Conservation (phyloP, 2,797 vertebrate genomes). For the Acrossocheilus wenchowensis region DNA sequence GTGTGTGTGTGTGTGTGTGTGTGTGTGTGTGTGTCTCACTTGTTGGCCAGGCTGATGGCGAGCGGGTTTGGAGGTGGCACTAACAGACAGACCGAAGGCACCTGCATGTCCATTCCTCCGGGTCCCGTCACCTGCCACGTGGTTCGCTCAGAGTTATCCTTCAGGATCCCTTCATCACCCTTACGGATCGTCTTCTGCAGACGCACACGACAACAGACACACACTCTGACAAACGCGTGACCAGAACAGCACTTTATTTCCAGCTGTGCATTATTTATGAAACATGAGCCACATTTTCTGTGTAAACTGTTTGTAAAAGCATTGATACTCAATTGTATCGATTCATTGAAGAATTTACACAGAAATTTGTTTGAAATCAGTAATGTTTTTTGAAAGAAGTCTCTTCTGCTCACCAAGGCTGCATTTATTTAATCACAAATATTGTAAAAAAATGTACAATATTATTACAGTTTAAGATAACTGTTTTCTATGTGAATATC, state of each 20-base stretch:
- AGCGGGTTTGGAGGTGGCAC: conserved; percentile 90
- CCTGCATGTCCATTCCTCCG: conserved; percentile 92
- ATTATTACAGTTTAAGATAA: background rate
- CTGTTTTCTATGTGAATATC: background rate
- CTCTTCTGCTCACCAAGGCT: background rate
- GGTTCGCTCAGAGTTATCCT: conserved; percentile 94
- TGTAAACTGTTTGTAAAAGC: background rate
- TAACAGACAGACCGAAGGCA: conserved; percentile 93
- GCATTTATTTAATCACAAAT: background rate
- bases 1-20: background rate
- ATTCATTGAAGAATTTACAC: background rate
- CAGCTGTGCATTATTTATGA: background rate
- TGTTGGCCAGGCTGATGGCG: conserved; percentile 85
- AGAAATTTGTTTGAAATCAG: background rate
- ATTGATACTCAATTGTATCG: too few relatives aligned
- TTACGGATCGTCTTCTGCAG: conserved; percentile 89
- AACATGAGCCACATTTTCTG: background rate
- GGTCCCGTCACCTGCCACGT: conserved; percentile 95
- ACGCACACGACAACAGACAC: conserved; percentile 1
- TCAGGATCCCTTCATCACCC: conserved; percentile 90
- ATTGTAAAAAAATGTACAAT: background rate
- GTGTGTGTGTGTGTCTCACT: conserved; percentile 87
- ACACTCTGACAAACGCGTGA: background rate
- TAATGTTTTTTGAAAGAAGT: background rate
- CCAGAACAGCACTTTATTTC: too few relatives aligned